Percentiles rank a stretch among this genome's conserved stretches.
Evolutionary conservation across 2,113 vertebrate genomes (phyloP).

Genomic region (Callaeas wilsoni): DNA sequence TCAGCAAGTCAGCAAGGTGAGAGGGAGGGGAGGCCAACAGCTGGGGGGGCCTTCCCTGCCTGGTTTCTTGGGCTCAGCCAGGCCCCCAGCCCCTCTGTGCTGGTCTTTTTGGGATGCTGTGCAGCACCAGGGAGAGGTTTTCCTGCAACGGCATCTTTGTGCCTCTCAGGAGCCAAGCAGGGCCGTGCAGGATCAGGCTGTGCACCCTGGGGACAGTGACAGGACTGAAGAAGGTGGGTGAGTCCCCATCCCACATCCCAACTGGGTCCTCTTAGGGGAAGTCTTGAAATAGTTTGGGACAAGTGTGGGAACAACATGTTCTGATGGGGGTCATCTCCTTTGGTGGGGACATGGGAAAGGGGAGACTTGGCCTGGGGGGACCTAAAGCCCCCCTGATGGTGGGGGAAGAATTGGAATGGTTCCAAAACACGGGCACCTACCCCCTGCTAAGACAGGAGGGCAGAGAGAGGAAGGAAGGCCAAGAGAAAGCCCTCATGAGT

Average conservation of each 20-base stretch:
- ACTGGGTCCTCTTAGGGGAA: neutral
- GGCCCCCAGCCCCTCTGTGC: neutral
- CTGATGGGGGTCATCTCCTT: neutral
- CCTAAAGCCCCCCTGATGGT: neutral
- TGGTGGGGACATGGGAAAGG: neutral
- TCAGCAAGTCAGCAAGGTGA: neutral
- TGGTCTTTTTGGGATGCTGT: neutral
- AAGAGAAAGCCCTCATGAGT: rapidly evolving
- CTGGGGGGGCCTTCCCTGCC: neutral
- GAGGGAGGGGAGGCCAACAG: neutral
- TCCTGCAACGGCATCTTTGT: neutral
- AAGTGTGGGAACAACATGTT: rapidly evolving
- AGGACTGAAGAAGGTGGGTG: conserved; percentile 76
- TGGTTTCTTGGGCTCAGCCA: rapidly evolving
- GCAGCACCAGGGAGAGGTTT: neutral
- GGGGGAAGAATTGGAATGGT: neutral
- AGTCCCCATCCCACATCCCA: neutral
- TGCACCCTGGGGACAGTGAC: conserved; percentile 3
- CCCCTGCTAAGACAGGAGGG: neutral
- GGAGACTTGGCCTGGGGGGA: neutral
- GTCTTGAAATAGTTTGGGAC: neutral
- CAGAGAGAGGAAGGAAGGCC: neutral
- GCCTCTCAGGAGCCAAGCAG: neutral
- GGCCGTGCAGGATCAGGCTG: neutral
- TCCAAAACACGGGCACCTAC: neutral